A percentile compares a stretch with the other conserved stretches of the same genome.
phyloP scores from a whole-genome alignment of 64 coral and sea anemone genomes.

The Catalaphyllia jardinei region DNA sequence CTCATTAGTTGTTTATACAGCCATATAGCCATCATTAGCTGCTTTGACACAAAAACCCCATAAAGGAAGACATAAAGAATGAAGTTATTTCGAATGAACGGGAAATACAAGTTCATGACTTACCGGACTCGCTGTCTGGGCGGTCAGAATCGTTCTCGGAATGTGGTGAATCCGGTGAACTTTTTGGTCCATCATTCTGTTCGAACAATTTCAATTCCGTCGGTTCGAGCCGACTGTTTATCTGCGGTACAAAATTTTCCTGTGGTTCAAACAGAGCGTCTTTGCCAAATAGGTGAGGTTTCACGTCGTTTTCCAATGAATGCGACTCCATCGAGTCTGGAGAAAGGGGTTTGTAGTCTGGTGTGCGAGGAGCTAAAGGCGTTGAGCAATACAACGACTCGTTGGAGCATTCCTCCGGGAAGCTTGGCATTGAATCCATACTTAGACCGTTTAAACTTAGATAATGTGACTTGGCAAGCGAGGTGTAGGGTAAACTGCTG shows the following conservation, averaged over 20 bases:
- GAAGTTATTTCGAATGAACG: too few relatives aligned
- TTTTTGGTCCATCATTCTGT: conserved; percentile 10
- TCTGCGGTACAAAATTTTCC: not conserved
- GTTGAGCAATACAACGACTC: conserved; percentile 94
- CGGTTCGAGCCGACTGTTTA: conserved; percentile 28
- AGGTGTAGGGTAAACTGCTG: conserved; percentile 50
- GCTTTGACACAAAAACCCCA: not conserved
- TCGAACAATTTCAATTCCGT: conserved; percentile 20
- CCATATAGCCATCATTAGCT: not conserved
- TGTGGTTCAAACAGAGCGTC: conserved; percentile 26
- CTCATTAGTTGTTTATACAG: conserved; percentile 30
- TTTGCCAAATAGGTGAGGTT: conserved; percentile 14
- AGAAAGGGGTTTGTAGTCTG: conserved; percentile 39
- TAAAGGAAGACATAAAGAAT: not conserved
- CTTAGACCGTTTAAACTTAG: conserved; percentile 83
- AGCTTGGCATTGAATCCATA: conserved; percentile 79
- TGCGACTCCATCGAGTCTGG: conserved; percentile 12
- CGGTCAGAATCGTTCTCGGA: conserved; percentile 38
- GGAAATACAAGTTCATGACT: not conserved
- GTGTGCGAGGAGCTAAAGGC: conserved; percentile 43
- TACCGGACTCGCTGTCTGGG: conserved; percentile 32
- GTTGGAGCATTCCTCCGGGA: conserved; percentile 92
- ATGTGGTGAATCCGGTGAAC: conserved; percentile 33
- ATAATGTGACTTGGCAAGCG: conserved; percentile 59
- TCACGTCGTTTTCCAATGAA: conserved; percentile 28